Evolutionary conservation across 2,113 vertebrate species (phyloP).

Genomic region (Benitochromis conjunctus): DNA sequence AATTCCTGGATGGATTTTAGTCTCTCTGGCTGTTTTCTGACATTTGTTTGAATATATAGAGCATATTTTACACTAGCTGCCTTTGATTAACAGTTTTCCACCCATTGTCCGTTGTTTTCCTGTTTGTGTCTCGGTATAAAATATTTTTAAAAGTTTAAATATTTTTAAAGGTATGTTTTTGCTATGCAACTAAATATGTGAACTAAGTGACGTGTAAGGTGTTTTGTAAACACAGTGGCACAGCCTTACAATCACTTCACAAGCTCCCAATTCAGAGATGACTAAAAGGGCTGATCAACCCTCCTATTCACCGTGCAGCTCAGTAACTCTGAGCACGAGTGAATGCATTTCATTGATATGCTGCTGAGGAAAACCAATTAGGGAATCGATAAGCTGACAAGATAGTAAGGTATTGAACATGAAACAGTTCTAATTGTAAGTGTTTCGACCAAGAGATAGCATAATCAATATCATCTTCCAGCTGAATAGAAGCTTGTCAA

Average conservation of each 20-base stretch:
- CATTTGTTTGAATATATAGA: neutral
- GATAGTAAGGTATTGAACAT: conserved; percentile 16
- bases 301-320: neutral
- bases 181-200: neutral
- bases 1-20: neutral
- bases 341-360: conserved; percentile 6
- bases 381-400: conserved; percentile 25
- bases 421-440: conserved; percentile 5
- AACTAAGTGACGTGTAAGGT: neutral
- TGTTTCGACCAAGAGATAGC: conserved; percentile 17
- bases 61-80: neutral
- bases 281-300: neutral
- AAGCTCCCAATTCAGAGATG: neutral
- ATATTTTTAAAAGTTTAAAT: neutral
- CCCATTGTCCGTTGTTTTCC: neutral
- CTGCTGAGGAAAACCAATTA: conserved; percentile 13
- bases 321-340: neutral
- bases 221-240: neutral
- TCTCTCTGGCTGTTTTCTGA: neutral
- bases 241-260: neutral
- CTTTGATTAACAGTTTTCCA: neutral
- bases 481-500: neutral
- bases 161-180: neutral
- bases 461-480: neutral
- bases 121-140: neutral